These are phyloP conservation scores for Lipotes vexillifer DNA, from an alignment of 2,113 vertebrate species.

Conservation along the genomic window DNA sequence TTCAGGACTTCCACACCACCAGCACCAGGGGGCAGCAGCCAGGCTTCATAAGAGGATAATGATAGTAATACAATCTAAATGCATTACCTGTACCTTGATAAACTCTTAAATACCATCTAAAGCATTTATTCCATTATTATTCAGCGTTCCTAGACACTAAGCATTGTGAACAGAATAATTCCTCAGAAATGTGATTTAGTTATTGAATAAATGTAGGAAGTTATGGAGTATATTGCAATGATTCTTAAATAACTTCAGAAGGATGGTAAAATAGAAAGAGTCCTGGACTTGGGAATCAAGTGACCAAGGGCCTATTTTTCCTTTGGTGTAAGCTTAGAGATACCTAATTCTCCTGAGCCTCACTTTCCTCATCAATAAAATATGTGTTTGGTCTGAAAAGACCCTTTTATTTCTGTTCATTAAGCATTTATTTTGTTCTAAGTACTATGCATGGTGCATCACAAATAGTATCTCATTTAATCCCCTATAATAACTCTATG, in stretches of 20 bases:
- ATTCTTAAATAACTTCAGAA: neutral
- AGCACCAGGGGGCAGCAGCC: neutral
- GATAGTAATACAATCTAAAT: neutral
- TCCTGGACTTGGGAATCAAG: neutral
- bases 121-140: neutral
- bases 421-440: neutral
- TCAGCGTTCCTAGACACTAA: neutral
- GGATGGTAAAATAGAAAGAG: neutral
- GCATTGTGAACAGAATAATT: neutral
- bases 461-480: neutral
- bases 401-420: neutral
- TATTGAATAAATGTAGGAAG: neutral
- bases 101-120: neutral
- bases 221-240: neutral
- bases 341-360: neutral
- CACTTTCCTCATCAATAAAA: neutral
- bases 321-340: neutral
- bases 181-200: neutral
- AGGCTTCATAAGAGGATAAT: neutral
- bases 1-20: neutral
- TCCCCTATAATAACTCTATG: neutral
- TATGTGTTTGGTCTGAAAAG: neutral
- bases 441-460: neutral
- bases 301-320: neutral
- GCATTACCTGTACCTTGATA: neutral